Evolutionary conservation across 23 tunicate genomes (phyloP).

Genomic region (Ascidia mentula): DNA sequence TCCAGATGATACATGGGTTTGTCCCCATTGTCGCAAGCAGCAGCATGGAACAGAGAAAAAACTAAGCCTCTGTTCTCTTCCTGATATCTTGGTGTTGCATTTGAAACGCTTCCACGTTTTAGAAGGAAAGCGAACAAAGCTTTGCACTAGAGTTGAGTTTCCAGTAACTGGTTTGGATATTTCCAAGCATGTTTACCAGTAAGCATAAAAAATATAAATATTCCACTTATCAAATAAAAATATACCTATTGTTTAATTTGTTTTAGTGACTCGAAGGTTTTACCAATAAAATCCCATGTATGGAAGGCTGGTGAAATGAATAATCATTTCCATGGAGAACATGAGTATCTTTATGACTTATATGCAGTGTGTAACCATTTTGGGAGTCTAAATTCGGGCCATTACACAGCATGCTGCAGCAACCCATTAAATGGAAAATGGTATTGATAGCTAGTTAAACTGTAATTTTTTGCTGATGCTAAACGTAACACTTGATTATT

Average conservation of each 20-base stretch:
- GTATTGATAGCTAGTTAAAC: too few species aligned
- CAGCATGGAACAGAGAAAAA: slow-evolving; percentile 75
- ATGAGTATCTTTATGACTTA: slow-evolving; percentile 67
- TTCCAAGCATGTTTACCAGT: slow-evolving; percentile 54
- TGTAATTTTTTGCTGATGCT: not conserved
- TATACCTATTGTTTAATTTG: not conserved
- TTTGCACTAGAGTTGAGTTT: slow-evolving; percentile 76
- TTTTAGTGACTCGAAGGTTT: not conserved
- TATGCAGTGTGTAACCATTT: slow-evolving; percentile 91
- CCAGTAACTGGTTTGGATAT: slow-evolving; percentile 81
- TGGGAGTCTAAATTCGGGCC: slow-evolving; percentile 87
- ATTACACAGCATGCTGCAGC: slow-evolving; percentile 84
- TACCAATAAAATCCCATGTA: not conserved
- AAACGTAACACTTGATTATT: not conserved
- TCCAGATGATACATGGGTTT: slow-evolving; percentile 68
- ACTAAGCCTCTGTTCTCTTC: slow-evolving; percentile 66
- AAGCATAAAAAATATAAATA: not conserved
- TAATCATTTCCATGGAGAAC: not conserved
- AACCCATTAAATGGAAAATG: slow-evolving; percentile 86
- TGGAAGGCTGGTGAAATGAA: not conserved
- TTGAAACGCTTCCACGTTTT: slow-evolving; percentile 64
- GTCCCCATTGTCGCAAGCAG: slow-evolving; percentile 69
- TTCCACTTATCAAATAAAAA: not conserved
- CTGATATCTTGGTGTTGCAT: slow-evolving; percentile 79
- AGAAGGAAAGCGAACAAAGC: slow-evolving; percentile 62